Percentiles rank a stretch among this genome's conserved stretches.
Conservation (phyloP, 1,140 invertebrate genomes). For the Meloidogyne hapla region DNA sequence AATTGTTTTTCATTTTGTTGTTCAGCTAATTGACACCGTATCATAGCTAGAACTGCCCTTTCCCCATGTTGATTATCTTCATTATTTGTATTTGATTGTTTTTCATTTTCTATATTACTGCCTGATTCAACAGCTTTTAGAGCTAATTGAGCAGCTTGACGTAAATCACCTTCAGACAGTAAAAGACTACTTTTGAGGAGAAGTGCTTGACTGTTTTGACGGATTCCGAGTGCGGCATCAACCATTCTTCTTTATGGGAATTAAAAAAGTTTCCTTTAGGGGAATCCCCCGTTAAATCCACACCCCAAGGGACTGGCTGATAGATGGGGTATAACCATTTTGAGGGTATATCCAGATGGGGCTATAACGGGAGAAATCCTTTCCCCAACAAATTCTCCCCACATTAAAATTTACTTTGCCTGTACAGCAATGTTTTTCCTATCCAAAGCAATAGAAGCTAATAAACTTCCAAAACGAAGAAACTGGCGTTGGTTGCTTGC, state of each 20-base stretch:
- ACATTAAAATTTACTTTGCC: conserved; percentile 31
- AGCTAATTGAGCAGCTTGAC: conserved; percentile 43
- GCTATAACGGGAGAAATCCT: too few relatives aligned
- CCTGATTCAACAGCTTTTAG: conserved; percentile 37
- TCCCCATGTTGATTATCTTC: conserved; percentile 30
- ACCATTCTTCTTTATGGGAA: conserved; percentile 33
- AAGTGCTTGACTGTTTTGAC: conserved; percentile 13
- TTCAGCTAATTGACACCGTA: conserved; percentile 42
- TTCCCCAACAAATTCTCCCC: too few relatives aligned
- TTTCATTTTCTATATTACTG: not conserved
- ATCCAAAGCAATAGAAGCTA: conserved; percentile 37
- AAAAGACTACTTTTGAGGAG: conserved; percentile 34
- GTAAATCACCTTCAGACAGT: conserved; percentile 34
- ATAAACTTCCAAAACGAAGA: conserved; percentile 28
- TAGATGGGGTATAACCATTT: too few relatives aligned
- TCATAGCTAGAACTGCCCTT: conserved; percentile 33
- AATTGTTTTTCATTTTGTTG: conserved; percentile 29
- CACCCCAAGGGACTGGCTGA: too few relatives aligned
- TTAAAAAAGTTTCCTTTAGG: too few relatives aligned
- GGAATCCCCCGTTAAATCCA: too few relatives aligned
- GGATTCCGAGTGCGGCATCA: conserved; percentile 36
- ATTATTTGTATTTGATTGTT: not conserved
- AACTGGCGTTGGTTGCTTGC: conserved; percentile 22
- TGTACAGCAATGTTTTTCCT: conserved; percentile 33
- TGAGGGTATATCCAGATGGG: too few relatives aligned